phyloP scores from a whole-genome alignment of 1,140 invertebrate species.

The Drosophila ironensis region DNA sequence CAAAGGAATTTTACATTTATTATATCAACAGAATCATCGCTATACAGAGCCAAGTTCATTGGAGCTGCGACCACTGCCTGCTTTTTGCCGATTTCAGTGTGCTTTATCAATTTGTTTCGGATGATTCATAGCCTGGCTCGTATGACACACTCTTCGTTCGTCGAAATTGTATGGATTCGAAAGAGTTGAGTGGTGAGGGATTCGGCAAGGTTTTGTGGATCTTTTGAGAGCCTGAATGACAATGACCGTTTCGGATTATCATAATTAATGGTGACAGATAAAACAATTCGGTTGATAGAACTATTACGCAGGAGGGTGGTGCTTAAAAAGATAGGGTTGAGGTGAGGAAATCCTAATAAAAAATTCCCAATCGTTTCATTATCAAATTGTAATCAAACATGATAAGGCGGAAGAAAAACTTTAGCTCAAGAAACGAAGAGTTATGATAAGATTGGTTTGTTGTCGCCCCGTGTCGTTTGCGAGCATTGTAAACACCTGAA shows the following conservation, averaged over 20 bases:
- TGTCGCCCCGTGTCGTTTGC: not conserved
- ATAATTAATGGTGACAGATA: not conserved
- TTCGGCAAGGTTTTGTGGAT: slow-evolving; percentile 11
- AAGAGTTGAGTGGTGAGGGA: slow-evolving; percentile 22
- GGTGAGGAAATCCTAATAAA: not conserved
- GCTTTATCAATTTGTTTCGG: slow-evolving; percentile 52
- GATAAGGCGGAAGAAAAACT: slow-evolving; percentile 1
- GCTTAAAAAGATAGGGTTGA: not conserved
- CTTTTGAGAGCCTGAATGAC: not conserved
- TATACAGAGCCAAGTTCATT: slow-evolving; percentile 2
- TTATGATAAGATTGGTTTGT: slow-evolving; percentile 20
- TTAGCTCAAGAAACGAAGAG: not conserved
- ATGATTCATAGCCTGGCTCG: slow-evolving; percentile 40
- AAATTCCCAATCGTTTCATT: slow-evolving; percentile 26
- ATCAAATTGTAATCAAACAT: not conserved
- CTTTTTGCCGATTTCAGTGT: slow-evolving; percentile 28
- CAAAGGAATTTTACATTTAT: slow-evolving; percentile 26
- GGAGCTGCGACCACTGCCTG: slow-evolving; percentile 5
- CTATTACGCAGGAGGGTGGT: not conserved
- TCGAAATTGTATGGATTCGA: slow-evolving; percentile 16
- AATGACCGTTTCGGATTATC: not conserved
- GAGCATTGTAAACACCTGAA: slow-evolving; percentile 30
- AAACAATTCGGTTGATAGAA: not conserved
- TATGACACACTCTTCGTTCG: slow-evolving; percentile 47
- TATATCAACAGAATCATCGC: not conserved